Conservation (phyloP, 2,797 vertebrate genomes). For the Mormyrus hasselquistii region DNA sequence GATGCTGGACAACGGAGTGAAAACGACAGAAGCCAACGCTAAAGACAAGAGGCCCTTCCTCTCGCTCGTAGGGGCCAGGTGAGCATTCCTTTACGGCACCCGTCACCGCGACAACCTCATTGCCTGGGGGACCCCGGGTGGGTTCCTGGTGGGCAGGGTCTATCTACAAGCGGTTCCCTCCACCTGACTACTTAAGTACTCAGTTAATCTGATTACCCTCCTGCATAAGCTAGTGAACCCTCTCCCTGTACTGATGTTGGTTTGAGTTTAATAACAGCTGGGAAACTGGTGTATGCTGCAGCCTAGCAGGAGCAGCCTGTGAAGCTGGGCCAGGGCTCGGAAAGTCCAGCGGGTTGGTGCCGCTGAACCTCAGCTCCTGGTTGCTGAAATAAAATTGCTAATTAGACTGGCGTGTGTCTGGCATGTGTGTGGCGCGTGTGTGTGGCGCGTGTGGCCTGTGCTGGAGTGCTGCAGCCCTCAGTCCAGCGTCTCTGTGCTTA, state of each 20-base stretch:
- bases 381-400: neutral
- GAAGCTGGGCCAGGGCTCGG: neutral
- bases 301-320: neutral
- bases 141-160: neutral
- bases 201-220: neutral
- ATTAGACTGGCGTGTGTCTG: neutral
- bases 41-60: conserved; percentile 93
- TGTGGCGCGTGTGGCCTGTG: neutral
- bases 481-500: neutral
- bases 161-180: neutral
- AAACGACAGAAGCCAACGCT: conserved; percentile 81
- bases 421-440: neutral
- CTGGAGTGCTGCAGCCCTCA: neutral
- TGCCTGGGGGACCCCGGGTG: neutral
- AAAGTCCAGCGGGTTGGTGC: neutral
- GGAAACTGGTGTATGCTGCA: neutral
- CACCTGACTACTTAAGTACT: neutral
- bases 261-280: neutral
- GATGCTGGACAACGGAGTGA: conserved; percentile 94
- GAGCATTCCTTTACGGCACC: conserved; percentile 30
- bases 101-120: neutral
- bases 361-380: neutral
- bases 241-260: neutral
- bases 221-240: neutral
- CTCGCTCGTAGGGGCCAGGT: conserved; percentile 87